A percentile compares a stretch with the other conserved stretches of the same genome.
These are phyloP conservation scores for Ruditapes philippinarum DNA, from an alignment of 1,140 invertebrate species.

Conservation along the genomic window DNA sequence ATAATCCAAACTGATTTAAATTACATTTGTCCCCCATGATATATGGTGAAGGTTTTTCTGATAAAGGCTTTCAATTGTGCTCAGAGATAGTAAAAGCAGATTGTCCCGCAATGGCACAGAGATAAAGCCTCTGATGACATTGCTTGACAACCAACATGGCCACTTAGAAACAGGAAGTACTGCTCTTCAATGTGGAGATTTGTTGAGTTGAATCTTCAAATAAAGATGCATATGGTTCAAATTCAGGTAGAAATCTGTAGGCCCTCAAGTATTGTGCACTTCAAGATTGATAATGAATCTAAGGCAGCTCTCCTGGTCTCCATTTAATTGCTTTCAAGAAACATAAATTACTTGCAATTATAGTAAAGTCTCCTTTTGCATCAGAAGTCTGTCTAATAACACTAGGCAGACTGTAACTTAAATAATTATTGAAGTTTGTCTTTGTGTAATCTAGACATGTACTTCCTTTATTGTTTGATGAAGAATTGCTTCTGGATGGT, in stretches of 20 bases:
- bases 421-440: neutral
- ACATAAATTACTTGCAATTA: conserved; percentile 45
- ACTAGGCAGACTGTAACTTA: conserved; percentile 1
- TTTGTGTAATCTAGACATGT: too few relatives aligned
- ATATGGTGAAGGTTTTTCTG: conserved; percentile 14
- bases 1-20: conserved; percentile 9
- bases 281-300: conserved; percentile 43
- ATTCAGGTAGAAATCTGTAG: conserved; percentile 32
- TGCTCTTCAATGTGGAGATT: conserved; percentile 65
- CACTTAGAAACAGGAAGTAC: conserved; percentile 65
- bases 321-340: conserved; percentile 47
- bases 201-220: conserved; percentile 51
- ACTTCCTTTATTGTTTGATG: too few relatives aligned
- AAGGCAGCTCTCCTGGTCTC: conserved; percentile 15
- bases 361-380: neutral
- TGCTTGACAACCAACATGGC: conserved; percentile 59
- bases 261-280: conserved; percentile 34
- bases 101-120: conserved; percentile 1
- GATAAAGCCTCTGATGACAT: conserved; percentile 62
- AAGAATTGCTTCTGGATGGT: too few relatives aligned
- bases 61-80: conserved; percentile 19
- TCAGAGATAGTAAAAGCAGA: conserved; percentile 39
- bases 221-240: conserved; percentile 43
- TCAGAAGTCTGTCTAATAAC: neutral
- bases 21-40: neutral